A percentile compares a stretch with the other conserved stretches of the same genome.
Evolutionary conservation across 2,888 invertebrate species (phyloP).

Genomic region (Leptinotarsa juncta): DNA sequence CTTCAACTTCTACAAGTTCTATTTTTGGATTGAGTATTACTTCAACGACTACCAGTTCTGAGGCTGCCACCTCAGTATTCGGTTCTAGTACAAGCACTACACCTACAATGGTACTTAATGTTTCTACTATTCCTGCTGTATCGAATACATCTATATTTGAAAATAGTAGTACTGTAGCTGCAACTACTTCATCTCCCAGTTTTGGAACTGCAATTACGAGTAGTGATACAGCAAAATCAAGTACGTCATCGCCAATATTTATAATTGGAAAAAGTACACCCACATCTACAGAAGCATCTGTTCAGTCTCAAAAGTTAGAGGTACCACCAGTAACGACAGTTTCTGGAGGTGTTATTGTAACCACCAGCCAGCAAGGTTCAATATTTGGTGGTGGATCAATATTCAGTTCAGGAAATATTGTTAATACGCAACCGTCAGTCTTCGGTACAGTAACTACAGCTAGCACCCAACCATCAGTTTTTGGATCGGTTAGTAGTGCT

Average conservation of each 20-base stretch:
- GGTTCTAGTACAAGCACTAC: constrained; percentile 23
- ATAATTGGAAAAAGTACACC: constrained; percentile 24
- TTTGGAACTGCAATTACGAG: constrained; percentile 54
- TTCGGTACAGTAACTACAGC: constrained; percentile 40
- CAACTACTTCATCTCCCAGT: constrained; percentile 62
- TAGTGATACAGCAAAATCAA: constrained; percentile 10
- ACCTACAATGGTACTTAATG: constrained; percentile 25
- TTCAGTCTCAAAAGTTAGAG: constrained; percentile 34
- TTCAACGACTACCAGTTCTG: constrained; percentile 42
- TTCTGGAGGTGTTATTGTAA: constrained; percentile 26
- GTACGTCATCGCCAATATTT: constrained; percentile 8
- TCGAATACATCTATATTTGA: constrained; percentile 43
- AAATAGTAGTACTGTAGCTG: constrained; percentile 41
- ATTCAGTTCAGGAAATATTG: no score
- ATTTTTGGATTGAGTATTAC: constrained; percentile 9
- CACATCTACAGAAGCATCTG: constrained; percentile 21
- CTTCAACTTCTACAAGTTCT: constrained; percentile 5
- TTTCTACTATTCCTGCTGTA: constrained; percentile 44
- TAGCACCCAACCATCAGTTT: constrained; percentile 33
- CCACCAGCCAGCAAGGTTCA: constrained; percentile 31
- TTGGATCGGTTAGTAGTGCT: constrained; percentile 27
- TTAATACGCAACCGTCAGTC: constrained; percentile 35
- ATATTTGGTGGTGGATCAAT: constrained; percentile 34
- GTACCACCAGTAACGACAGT: constrained; percentile 18
- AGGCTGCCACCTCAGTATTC: constrained; percentile 45